Base-by-base conservation (phyloP, 2,888 invertebrate species). In the Hipparchia semele region DNA sequence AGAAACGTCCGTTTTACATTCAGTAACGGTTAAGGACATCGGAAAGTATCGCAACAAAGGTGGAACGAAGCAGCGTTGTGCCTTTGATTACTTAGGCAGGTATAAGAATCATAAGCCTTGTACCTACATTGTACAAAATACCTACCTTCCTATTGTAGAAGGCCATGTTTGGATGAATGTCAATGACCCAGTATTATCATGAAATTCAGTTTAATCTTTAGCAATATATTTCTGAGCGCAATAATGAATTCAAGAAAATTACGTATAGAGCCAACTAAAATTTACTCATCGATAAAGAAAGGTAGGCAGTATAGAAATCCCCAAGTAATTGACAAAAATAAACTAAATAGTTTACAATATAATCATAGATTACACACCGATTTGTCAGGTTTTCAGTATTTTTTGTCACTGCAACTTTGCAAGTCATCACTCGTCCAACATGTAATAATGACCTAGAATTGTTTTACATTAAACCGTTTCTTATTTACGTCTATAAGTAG, bases 101-200 rank as follows among this genome's bases (percentile, higher is more conserved):
- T 39, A 39, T 39, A 39, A 4, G 39, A 39, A 39, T 4, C 39
- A 39, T 39, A 39, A 23, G 39, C 39, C 1, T 39, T 39, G 39
- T 39, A 39, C 39, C 39, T 39, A 39, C 2, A 1, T 39, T 1
- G 39, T 39, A 1, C 0, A 5, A 39, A 39, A 39, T 5, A 39
- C 39, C 39, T 5, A 39, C 5, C 2, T 56, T 7, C 6, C 6
- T 13, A 56, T 71, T 73, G 0, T 49, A 49, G 73, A 72, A 74
- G 70, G 71, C 73, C 76, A 71, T 78, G 76, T 81, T 80, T 74
- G 76, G 78, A 70, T 68, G 67, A 59, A 77, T 79, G 81, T 79
- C 80, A 80, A 75, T 80, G 80, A 81, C 81, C 81, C 76, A 71
- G 66, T 75, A 78, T 79, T 78, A 23, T 23, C 23, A 23, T 23